Conservation (phyloP, 1,140 invertebrate genomes). For the Ceratosolen fusciceps region DNA sequence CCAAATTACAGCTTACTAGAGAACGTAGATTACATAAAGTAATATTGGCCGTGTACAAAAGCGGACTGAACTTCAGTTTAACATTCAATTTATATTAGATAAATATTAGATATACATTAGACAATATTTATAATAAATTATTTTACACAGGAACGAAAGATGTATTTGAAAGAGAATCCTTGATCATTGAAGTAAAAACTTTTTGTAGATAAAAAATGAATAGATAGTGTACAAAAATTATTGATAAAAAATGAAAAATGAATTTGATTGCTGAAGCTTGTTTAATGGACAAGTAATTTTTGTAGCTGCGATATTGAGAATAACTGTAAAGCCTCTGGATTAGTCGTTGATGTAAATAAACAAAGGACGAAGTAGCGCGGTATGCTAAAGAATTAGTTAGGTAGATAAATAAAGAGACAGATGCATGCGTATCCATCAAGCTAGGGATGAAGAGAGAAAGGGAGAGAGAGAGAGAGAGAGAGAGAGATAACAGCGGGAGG, state of each 20-base stretch:
- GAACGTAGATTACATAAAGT: too few species aligned
- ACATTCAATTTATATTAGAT: too few species aligned
- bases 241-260: constrained; percentile 66
- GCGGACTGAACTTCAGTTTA: too few species aligned
- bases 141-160: too few species aligned
- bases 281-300: constrained; percentile 60
- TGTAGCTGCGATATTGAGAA: neutral
- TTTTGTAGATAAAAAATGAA: too few species aligned
- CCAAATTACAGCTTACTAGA: too few species aligned
- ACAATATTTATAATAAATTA: too few species aligned
- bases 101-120: too few species aligned
- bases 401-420: neutral
- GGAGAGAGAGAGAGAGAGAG: neutral
- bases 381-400: constrained; percentile 29
- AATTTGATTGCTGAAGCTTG: constrained; percentile 66
- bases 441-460: neutral
- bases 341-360: constrained; percentile 55
- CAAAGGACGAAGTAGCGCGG: constrained; percentile 53
- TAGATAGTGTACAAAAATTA: neutral
- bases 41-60: too few species aligned
- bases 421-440: neutral
- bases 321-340: constrained; percentile 41
- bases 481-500: neutral
- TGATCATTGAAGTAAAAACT: too few species aligned
- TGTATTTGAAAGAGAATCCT: too few species aligned